These are phyloP conservation scores for Brenthis hecate DNA, from an alignment of 2,888 invertebrate genomes.

Conservation along the genomic window DNA sequence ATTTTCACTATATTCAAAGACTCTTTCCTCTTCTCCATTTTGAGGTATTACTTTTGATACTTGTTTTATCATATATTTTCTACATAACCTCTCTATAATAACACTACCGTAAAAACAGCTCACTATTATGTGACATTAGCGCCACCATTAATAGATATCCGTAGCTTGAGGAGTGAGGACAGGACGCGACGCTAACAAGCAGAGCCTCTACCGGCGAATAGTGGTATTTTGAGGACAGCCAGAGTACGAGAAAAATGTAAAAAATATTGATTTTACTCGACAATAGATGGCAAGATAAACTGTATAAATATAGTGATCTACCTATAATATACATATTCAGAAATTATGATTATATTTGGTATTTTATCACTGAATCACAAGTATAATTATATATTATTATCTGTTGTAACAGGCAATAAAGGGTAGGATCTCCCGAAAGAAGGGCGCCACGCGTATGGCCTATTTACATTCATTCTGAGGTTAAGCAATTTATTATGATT, in stretches of 20 bases:
- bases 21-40: constrained; percentile 84
- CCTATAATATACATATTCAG: too few species aligned
- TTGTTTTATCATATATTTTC: constrained; percentile 43
- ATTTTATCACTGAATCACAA: too few species aligned
- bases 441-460: too few species aligned
- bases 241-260: not conserved
- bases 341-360: too few species aligned
- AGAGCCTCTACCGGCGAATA: constrained; percentile 30
- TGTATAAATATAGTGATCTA: not conserved
- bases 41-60: constrained; percentile 41
- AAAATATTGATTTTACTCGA: constrained; percentile 25
- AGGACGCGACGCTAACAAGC: constrained; percentile 30
- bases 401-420: too few species aligned
- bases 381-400: too few species aligned
- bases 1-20: constrained; percentile 84
- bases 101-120: constrained; percentile 38
- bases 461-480: too few species aligned
- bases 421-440: too few species aligned
- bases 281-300: constrained; percentile 45
- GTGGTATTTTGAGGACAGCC: constrained; percentile 11
- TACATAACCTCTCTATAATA: constrained; percentile 60
- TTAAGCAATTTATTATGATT: too few species aligned
- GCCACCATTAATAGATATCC: constrained; percentile 28
- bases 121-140: constrained; percentile 35
- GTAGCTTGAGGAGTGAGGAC: constrained; percentile 30